Conservation (phyloP, 37 sponge, comb jelly and placozoan species). For the Petrosia ficiformis region DNA sequence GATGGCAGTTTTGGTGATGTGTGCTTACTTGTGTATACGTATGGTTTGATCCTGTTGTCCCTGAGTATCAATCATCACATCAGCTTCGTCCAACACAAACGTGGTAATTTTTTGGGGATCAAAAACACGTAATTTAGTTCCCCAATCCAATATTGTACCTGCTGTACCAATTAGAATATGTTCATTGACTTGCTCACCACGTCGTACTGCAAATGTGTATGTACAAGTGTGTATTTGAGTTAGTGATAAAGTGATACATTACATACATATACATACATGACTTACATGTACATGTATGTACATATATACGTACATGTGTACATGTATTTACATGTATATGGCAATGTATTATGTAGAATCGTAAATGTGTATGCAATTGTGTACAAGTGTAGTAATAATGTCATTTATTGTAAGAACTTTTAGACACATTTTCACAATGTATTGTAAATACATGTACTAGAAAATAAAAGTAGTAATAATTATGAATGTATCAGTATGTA, state of each 20-base stretch:
- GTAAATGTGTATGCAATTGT: no score
- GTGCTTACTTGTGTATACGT: constrained; percentile 83
- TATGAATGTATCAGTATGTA: no score
- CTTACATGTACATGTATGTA: no score
- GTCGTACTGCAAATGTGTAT: background rate
- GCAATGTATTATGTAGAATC: background rate
- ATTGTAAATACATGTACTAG: no score
- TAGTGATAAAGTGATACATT: background rate
- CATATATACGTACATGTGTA: constrained; percentile 11
- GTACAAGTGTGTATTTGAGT: background rate
- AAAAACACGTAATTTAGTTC: constrained; percentile 62
- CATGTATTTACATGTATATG: no score
- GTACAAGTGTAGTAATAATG: no score
- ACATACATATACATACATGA: no score
- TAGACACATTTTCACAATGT: no score
- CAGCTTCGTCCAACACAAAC: constrained; percentile 98
- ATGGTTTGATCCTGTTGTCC: constrained; percentile 95
- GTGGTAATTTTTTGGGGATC: constrained; percentile 58
- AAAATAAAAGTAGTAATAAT: no score
- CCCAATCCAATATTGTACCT: constrained; percentile 90
- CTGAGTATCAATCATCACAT: constrained; percentile 91
- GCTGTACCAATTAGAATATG: constrained; percentile 93
- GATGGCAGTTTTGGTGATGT: no score
- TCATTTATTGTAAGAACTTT: no score
- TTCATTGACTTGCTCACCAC: constrained; percentile 29